These are phyloP conservation scores for Nemapogon koenigi DNA, from an alignment of 2,888 invertebrate genomes.

Conservation along the genomic window DNA sequence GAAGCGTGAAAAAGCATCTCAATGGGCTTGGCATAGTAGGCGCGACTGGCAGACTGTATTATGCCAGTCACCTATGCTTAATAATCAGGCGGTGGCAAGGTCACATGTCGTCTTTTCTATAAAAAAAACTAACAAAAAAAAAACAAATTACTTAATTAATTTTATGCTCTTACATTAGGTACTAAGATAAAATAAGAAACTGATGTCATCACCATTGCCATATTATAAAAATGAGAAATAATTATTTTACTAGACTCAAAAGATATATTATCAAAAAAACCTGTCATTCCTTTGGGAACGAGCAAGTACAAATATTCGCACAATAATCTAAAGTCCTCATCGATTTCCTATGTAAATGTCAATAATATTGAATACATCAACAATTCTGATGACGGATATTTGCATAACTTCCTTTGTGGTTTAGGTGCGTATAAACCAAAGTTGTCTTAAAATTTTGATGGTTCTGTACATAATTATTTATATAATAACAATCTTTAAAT, in stretches of 20 bases:
- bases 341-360: conserved; percentile 10
- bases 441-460: no score
- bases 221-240: not conserved
- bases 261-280: conserved; percentile 3
- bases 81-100: no score
- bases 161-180: not conserved
- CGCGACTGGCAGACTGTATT: no score
- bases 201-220: not conserved
- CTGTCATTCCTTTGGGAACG: conserved; percentile 29
- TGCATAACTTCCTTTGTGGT: no score
- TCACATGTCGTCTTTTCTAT: no score
- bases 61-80: no score
- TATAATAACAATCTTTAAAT: no score
- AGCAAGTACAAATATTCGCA: conserved; percentile 32
- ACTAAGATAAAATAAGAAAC: not conserved
- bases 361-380: conserved; percentile 35
- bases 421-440: no score
- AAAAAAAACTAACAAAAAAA: not conserved
- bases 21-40: no score
- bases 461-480: no score
- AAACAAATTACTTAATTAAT: not conserved
- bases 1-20: no score
- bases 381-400: no score
- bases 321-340: conserved; percentile 19
- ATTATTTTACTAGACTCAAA: not conserved